Conservation (phyloP, 2,888 invertebrate genomes). For the Limnephilus rhombicus region DNA sequence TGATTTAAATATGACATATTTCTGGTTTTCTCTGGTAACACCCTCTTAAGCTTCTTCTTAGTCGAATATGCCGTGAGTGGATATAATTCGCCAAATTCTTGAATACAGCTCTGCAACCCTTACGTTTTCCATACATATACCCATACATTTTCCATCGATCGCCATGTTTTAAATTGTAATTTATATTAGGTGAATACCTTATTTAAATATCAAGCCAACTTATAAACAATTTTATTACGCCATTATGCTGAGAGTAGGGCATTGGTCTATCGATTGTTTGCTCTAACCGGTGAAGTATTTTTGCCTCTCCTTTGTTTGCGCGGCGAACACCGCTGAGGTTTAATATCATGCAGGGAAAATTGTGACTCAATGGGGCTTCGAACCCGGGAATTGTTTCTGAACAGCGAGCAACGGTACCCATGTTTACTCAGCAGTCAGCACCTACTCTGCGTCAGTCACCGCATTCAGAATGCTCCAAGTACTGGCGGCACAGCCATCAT, state of each 20-base stretch:
- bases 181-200: not conserved
- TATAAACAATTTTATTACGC: not conserved
- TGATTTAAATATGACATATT: too few relatives aligned
- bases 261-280: constrained; percentile 14
- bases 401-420: not conserved
- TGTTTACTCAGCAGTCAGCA: not conserved
- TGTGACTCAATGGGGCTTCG: constrained; percentile 15
- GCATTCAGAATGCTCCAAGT: not conserved
- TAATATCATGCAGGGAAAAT: constrained; percentile 12
- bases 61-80: too few relatives aligned
- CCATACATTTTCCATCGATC: not conserved
- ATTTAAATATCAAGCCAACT: not conserved
- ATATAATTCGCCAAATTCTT: too few relatives aligned
- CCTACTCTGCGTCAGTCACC: not conserved
- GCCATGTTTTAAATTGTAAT: not conserved
- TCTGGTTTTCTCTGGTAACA: too few relatives aligned
- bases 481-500: not conserved
- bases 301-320: not conserved
- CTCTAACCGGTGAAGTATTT: constrained; percentile 5
- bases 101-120: too few relatives aligned
- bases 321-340: not conserved
- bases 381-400: constrained; percentile 16
- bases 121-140: too few relatives aligned
- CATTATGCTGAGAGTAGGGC: not conserved
- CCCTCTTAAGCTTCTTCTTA: too few relatives aligned